phyloP scores from a whole-genome alignment of 2,113 vertebrate species.

The Aramus guarauna region DNA sequence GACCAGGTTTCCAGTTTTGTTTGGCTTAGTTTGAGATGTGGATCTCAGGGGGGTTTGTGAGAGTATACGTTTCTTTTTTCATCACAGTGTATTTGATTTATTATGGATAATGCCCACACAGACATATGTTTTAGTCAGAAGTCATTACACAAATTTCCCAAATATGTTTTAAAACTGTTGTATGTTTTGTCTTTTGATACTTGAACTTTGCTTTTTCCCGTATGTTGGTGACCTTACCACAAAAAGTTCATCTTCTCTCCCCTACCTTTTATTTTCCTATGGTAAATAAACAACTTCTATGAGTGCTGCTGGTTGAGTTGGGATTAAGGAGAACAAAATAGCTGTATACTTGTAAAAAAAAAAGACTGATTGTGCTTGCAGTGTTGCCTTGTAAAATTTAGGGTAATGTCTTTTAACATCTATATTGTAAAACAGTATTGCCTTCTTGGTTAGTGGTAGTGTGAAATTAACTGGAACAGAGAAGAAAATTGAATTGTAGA shows the following conservation, averaged over 20 bases:
- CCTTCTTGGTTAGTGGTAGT: neutral
- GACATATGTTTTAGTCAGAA: neutral
- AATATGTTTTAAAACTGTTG: neutral
- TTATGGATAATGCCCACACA: neutral
- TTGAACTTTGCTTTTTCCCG: neutral
- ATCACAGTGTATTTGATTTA: neutral
- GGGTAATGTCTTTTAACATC: neutral
- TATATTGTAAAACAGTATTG: neutral
- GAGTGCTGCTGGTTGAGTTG: neutral
- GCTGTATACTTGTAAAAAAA: neutral
- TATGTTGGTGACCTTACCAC: rapidly evolving
- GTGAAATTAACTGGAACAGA: neutral
- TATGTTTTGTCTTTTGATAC: neutral
- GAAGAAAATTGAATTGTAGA: neutral
- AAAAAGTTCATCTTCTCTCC: neutral
- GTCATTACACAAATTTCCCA: neutral
- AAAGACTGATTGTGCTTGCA: neutral
- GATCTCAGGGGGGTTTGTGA: rapidly evolving
- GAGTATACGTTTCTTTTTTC: neutral
- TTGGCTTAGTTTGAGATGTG: neutral
- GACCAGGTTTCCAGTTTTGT: neutral
- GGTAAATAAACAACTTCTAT: neutral
- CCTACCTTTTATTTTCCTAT: neutral
- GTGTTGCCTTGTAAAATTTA: neutral
- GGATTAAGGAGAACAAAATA: neutral